These are phyloP conservation scores for Phycodurus eques DNA, from an alignment of 2,113 vertebrate genomes.

Conservation along the genomic window DNA sequence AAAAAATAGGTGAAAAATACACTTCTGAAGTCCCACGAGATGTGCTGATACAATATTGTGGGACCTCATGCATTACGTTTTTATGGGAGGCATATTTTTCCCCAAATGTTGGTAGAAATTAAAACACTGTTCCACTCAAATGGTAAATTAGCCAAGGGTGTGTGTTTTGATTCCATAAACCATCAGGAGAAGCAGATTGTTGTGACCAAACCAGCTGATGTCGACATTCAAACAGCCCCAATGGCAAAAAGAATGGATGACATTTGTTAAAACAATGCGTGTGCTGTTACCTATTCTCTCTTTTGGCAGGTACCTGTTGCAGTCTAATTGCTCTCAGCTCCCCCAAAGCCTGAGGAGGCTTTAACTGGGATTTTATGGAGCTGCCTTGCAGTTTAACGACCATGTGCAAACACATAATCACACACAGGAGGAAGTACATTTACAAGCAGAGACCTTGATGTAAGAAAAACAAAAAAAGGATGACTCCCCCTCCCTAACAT, in stretches of 20 bases:
- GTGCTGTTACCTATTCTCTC: conserved; percentile 18
- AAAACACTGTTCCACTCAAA: no score
- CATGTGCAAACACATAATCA: conserved; percentile 60
- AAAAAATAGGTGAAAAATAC: no score
- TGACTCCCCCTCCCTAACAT: conserved; percentile 33
- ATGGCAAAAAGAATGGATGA: neutral
- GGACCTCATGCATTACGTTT: no score
- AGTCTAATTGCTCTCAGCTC: conserved; percentile 54
- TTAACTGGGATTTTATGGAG: conserved; percentile 57
- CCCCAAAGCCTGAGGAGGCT: conserved; percentile 38
- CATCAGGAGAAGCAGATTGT: neutral
- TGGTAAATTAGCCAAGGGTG: neutral
- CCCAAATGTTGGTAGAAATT: no score
- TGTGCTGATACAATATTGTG: no score
- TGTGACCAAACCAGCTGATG: neutral
- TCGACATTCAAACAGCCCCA: neutral
- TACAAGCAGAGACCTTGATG: conserved; percentile 41
- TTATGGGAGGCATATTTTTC: no score
- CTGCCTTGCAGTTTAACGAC: conserved; percentile 49
- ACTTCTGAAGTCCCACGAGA: no score
- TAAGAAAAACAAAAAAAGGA: conserved; percentile 30
- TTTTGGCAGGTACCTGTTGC: conserved; percentile 32
- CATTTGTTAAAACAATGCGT: conserved; percentile 6
- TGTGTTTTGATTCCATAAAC: neutral
- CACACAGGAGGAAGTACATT: conserved; percentile 31